phyloP scores from a whole-genome alignment of 2,888 invertebrate species.

The Nomada ruficornis region DNA sequence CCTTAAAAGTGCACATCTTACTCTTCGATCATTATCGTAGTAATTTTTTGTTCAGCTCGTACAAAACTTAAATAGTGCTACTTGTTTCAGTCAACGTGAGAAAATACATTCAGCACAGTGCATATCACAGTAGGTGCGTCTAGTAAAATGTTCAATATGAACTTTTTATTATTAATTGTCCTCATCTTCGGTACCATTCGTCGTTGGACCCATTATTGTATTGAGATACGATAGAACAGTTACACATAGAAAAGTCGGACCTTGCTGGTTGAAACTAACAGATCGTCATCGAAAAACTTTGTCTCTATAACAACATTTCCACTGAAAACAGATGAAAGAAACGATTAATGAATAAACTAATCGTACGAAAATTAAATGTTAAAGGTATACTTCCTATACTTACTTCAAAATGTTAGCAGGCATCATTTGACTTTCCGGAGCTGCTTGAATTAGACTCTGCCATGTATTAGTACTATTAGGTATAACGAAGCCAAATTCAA shows the following conservation, averaged over 20 bases:
- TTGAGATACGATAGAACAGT: constrained; percentile 70
- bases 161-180: constrained; percentile 30
- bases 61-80: constrained; percentile 40
- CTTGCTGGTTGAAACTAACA: constrained; percentile 96
- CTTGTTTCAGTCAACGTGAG: constrained; percentile 18
- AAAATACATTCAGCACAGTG: constrained; percentile 37
- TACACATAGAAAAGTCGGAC: constrained; percentile 98
- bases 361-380: neutral
- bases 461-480: constrained; percentile 99
- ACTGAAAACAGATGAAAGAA: constrained; percentile 86
- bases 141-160: constrained; percentile 45
- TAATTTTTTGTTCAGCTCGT: constrained; percentile 23
- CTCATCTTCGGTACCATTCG: constrained; percentile 12
- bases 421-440: constrained; percentile 99
- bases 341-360: constrained; percentile 11
- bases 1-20: constrained; percentile 43
- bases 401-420: constrained; percentile 99
- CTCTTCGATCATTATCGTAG: constrained; percentile 10
- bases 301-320: constrained; percentile 99
- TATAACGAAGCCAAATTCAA: constrained; percentile 99
- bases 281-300: constrained; percentile 97
- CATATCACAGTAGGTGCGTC: constrained; percentile 47
- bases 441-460: constrained; percentile 99
- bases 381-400: constrained; percentile 64
- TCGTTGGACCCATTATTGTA: neutral